phyloP scores from a whole-genome alignment of 1,140 invertebrate species.

The Drosophila subpulchrella region DNA sequence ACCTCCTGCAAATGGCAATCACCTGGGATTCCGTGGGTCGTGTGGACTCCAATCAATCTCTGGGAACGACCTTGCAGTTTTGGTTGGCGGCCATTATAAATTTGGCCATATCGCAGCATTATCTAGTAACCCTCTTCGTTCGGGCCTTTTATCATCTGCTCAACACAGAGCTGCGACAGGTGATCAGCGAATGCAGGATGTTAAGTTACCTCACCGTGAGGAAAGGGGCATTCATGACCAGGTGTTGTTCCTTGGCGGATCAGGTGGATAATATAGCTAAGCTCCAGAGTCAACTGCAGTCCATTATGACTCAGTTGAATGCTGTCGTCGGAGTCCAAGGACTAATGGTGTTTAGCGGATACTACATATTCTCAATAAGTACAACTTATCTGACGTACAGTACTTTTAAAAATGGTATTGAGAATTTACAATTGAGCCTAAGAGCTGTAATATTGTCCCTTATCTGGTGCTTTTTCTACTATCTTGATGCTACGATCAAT shows the following conservation, averaged over 20 bases:
- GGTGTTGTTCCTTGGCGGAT: constrained; percentile 34
- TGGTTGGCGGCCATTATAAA: constrained; percentile 1
- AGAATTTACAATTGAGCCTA: neutral
- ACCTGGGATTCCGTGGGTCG: neutral
- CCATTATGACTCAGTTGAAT: neutral
- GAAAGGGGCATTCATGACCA: constrained; percentile 20
- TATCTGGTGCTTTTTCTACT: constrained; percentile 8
- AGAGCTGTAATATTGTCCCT: neutral
- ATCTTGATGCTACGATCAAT: constrained; percentile 3
- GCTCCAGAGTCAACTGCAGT: constrained; percentile 7
- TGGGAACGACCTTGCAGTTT: neutral
- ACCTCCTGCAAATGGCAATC: constrained; percentile 5
- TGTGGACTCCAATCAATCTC: accelerated
- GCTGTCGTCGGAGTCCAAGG: constrained; percentile 7
- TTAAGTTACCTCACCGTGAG: neutral
- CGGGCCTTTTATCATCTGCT: constrained; percentile 18
- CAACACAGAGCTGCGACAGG: constrained; percentile 9
- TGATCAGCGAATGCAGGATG: constrained; percentile 2
- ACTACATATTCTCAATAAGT: constrained; percentile 12
- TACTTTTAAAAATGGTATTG: neutral
- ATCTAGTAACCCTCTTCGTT: constrained; percentile 10
- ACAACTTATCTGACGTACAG: constrained; percentile 10
- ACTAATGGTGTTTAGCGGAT: constrained; percentile 3
- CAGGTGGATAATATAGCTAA: constrained; percentile 19
- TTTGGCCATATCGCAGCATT: constrained; percentile 12